A percentile compares a stretch with the other conserved stretches of the same genome.
These are phyloP conservation scores for Apocrypta bakeri DNA, from an alignment of 1,140 invertebrate species.

Conservation along the genomic window DNA sequence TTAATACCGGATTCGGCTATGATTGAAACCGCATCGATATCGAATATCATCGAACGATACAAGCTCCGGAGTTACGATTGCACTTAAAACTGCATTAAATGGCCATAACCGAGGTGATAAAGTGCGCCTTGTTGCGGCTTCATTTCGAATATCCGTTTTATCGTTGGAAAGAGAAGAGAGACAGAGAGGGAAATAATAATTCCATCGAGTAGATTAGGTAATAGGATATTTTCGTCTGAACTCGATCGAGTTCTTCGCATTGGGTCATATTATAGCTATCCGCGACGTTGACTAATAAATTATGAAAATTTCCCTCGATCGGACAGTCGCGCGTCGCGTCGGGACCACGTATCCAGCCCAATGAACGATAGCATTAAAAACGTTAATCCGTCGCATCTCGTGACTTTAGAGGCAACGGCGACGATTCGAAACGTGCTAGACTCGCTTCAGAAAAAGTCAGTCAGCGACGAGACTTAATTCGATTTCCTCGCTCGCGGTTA, in stretches of 20 bases:
- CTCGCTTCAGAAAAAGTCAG: background rate
- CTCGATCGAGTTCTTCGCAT: background rate
- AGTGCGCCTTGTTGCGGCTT: no score
- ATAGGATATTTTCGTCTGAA: no score
- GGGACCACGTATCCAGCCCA: background rate
- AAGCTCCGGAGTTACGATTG: background rate
- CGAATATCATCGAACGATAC: background rate
- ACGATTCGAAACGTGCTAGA: no score
- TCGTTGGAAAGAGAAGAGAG: no score
- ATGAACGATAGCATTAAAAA: background rate
- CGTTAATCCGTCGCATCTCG: background rate
- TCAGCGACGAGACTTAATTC: background rate
- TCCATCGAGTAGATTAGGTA: no score
- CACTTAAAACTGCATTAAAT: background rate
- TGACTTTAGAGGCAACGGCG: background rate
- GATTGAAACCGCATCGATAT: background rate
- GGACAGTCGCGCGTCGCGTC: background rate
- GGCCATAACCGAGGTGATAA: background rate
- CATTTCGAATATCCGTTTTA: background rate
- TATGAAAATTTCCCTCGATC: constrained; percentile 1
- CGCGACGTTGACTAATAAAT: background rate
- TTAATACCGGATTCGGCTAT: background rate
- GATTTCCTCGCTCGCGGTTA: background rate
- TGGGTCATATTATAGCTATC: constrained; percentile 23
- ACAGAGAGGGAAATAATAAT: no score